Conservation (phyloP, 2,113 vertebrate species). For the Oreochromis niloticus region DNA sequence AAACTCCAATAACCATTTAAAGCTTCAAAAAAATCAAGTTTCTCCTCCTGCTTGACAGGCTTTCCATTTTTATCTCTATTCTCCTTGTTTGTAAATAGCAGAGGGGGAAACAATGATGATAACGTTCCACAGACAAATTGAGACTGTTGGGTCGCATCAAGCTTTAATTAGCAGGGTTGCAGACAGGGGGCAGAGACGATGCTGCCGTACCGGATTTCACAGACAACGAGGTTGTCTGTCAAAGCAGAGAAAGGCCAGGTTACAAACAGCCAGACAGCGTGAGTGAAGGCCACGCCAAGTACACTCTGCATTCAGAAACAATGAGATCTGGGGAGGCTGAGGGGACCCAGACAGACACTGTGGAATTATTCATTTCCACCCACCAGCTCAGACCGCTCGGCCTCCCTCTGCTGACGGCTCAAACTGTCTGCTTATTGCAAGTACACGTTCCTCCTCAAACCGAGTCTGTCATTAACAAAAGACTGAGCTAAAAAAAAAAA, state of each 20-base stretch:
- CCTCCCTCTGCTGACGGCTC: background rate
- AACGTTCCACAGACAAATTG: slow-evolving; percentile 47
- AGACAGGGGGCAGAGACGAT: slow-evolving; percentile 21
- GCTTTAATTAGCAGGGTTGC: slow-evolving; percentile 57
- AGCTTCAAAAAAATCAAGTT: background rate
- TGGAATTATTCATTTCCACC: slow-evolving; percentile 58
- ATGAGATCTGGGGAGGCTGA: slow-evolving; percentile 35
- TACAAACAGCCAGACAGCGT: slow-evolving; percentile 21
- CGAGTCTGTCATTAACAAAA: background rate
- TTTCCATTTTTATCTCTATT: background rate
- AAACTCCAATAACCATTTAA: background rate
- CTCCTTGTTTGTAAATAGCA: background rate
- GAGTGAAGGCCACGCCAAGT: slow-evolving; percentile 22
- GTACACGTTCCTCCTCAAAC: background rate
- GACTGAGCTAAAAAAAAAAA: background rate
- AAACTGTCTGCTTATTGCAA: slow-evolving; percentile 8
- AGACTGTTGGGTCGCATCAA: slow-evolving; percentile 52
- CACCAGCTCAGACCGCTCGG: slow-evolving; percentile 11
- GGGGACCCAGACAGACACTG: slow-evolving; percentile 47
- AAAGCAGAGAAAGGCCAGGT: slow-evolving; percentile 33
- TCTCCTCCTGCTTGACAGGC: background rate
- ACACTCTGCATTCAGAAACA: slow-evolving; percentile 40
- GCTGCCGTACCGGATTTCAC: slow-evolving; percentile 56
- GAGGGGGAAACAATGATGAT: slow-evolving; percentile 15
- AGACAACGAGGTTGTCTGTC: slow-evolving; percentile 12